phyloP scores from a whole-genome alignment of 2,113 vertebrate genomes.

The Saguinus midas region DNA sequence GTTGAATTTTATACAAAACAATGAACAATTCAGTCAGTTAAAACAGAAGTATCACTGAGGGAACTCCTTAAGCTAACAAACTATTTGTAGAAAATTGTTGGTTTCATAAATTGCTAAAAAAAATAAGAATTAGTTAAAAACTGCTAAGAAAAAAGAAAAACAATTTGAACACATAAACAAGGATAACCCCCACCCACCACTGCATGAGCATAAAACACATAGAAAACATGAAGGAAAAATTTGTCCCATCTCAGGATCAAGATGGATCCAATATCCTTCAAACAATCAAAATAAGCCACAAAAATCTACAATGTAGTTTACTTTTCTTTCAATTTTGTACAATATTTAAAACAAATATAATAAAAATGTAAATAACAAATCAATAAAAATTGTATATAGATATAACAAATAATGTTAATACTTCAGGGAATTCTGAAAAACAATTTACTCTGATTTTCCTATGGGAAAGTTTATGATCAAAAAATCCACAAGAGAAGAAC shows the following conservation, averaged over 20 bases:
- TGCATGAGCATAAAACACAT: background rate
- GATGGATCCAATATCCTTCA: background rate
- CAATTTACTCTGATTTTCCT: background rate
- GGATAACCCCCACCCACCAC: accelerated
- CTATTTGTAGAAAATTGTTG: background rate
- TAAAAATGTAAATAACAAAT: background rate
- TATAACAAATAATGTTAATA: background rate
- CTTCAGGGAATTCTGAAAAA: background rate
- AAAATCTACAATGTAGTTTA: background rate
- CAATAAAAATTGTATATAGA: background rate
- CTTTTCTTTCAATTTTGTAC: background rate
- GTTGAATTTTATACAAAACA: background rate
- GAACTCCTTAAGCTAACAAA: background rate
- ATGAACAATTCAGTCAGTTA: background rate
- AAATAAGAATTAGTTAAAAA: background rate
- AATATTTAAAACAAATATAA: background rate
- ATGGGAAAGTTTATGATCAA: background rate
- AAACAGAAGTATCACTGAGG: background rate
- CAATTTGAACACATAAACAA: background rate
- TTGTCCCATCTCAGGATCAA: background rate
- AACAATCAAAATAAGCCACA: background rate
- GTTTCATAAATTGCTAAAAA: background rate
- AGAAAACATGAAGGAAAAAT: background rate
- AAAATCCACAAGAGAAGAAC: background rate
- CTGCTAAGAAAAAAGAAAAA: background rate